Conservation (phyloP, 1,140 invertebrate genomes). For the Cyrtorhinus lividipennis region DNA sequence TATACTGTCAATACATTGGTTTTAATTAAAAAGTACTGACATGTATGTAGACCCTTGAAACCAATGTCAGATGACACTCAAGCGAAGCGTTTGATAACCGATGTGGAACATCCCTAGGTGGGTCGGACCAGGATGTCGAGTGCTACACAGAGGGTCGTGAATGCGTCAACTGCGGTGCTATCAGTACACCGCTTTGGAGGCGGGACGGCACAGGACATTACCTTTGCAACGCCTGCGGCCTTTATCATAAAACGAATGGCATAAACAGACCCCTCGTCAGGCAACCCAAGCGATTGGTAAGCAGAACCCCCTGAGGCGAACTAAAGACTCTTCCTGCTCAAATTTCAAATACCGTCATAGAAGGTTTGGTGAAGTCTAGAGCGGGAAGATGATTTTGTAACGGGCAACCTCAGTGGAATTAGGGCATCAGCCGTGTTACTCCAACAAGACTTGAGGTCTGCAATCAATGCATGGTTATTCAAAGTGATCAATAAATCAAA, state of each 20-base stretch:
- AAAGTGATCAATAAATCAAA: too few relatives aligned
- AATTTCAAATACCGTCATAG: not conserved
- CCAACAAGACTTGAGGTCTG: too few relatives aligned
- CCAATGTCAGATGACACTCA: too few relatives aligned
- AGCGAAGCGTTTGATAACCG: too few relatives aligned
- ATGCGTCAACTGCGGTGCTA: conserved; percentile 94
- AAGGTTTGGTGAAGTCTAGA: not conserved
- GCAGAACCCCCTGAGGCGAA: conserved; percentile 26
- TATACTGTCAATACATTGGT: too few relatives aligned
- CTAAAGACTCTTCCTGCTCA: not conserved
- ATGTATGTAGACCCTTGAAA: too few relatives aligned
- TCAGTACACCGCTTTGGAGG: conserved; percentile 90
- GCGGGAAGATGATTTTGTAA: not conserved
- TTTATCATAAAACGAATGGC: conserved; percentile 93
- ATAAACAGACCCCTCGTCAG: conserved; percentile 77
- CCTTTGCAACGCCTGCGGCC: conserved; percentile 94
- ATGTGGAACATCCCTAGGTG: not conserved
- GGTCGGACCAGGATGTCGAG: conserved; percentile 38
- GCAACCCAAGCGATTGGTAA: conserved; percentile 77
- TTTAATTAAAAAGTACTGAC: too few relatives aligned
- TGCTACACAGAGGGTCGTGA: conserved; percentile 77
- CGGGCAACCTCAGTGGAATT: not conserved
- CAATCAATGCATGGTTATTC: too few relatives aligned
- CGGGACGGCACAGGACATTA: conserved; percentile 95
- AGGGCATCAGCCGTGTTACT: too few relatives aligned